Conservation (phyloP, 2,113 vertebrate species). For the Bujurquina vittata region DNA sequence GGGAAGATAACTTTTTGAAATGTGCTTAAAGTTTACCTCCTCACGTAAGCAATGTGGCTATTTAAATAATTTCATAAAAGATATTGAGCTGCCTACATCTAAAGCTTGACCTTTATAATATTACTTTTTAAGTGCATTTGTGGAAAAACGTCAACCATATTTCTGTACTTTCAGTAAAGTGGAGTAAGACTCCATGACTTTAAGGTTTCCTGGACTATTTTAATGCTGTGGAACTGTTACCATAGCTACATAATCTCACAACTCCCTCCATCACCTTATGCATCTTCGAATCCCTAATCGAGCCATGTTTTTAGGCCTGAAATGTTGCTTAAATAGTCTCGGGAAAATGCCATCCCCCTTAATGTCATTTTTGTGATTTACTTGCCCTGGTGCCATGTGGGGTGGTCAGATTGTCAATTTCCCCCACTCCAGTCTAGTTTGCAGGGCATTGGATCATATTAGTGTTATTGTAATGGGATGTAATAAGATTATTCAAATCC, state of each 20-base stretch:
- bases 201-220: not conserved
- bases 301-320: not conserved
- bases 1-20: not conserved
- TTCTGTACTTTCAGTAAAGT: not conserved
- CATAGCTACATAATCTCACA: not conserved
- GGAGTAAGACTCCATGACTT: not conserved
- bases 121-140: not conserved
- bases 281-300: not conserved
- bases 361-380: constrained; percentile 13
- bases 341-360: not conserved
- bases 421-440: constrained; percentile 37
- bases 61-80: not conserved
- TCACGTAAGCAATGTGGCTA: not conserved
- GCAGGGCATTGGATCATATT: constrained; percentile 72
- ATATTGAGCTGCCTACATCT: no score
- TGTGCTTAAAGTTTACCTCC: not conserved
- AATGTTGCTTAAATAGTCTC: not conserved
- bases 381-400: not conserved
- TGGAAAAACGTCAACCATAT: not conserved
- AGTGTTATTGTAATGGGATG: constrained; percentile 74
- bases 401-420: constrained; percentile 50
- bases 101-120: not conserved
- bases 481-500: constrained; percentile 84
- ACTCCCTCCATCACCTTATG: not conserved
- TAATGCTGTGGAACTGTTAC: not conserved